Percentiles rank a stretch among this genome's conserved stretches.
Conservation (phyloP, 1,140 invertebrate species). For the Choristoneura fumiferana region DNA sequence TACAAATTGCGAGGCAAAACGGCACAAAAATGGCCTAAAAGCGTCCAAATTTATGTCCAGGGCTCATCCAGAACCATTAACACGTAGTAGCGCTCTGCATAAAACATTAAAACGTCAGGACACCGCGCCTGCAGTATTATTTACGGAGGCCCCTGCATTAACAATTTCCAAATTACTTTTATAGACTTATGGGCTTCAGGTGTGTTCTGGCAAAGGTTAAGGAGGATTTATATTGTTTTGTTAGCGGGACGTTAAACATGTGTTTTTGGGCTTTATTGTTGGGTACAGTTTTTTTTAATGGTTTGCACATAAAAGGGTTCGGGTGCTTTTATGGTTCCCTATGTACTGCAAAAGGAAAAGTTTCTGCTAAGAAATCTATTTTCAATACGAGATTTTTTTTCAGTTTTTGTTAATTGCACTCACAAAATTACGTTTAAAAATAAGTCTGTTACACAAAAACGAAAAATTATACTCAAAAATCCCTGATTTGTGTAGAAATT, state of each 20-base stretch:
- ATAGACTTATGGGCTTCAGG: constrained; percentile 37
- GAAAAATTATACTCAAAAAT: too few relatives aligned
- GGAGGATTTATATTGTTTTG: constrained; percentile 15
- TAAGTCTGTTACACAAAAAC: too few relatives aligned
- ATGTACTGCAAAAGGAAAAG: too few relatives aligned
- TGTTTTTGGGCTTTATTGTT: background rate
- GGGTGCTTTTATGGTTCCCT: too few relatives aligned
- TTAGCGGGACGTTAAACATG: background rate
- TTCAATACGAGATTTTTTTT: too few relatives aligned
- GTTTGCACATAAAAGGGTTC: too few relatives aligned
- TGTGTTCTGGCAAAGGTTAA: constrained; percentile 24
- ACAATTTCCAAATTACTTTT: constrained; percentile 60
- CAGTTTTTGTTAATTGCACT: too few relatives aligned
- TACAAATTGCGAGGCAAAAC: constrained; percentile 39
- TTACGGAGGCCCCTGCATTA: constrained; percentile 46
- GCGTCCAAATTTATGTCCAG: constrained; percentile 46
- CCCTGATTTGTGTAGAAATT: too few relatives aligned
- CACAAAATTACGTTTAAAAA: too few relatives aligned
- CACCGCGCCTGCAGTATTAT: constrained; percentile 51
- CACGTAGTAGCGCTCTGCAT: constrained; percentile 56
- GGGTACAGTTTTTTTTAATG: too few relatives aligned
- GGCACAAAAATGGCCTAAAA: constrained; percentile 48
- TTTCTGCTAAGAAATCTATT: too few relatives aligned
- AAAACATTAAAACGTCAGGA: constrained; percentile 64
- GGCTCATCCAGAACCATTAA: constrained; percentile 52